phyloP scores from a whole-genome alignment of 2,888 invertebrate species.

The Bimastos eiseni region DNA sequence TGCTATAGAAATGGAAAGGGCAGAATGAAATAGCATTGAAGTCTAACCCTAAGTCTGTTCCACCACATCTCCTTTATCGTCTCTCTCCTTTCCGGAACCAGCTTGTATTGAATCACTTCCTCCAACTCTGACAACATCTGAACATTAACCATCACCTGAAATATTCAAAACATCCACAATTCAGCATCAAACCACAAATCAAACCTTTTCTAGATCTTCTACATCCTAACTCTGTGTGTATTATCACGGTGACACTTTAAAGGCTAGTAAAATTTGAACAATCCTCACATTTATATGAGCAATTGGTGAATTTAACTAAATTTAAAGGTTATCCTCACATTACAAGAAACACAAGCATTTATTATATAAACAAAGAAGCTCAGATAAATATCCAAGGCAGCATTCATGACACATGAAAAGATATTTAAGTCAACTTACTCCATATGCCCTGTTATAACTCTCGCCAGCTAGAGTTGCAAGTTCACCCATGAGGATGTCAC shows the following conservation, averaged over 20 bases:
- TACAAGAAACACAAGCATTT: neutral
- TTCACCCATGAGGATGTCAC: constrained; percentile 92
- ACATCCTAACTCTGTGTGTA: neutral
- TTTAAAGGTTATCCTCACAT: neutral
- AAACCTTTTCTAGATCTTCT: neutral
- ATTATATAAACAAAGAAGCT: neutral
- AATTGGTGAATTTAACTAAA: neutral
- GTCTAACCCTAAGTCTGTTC: constrained; percentile 76
- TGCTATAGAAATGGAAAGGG: neutral
- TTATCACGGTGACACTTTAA: too few relatives aligned
- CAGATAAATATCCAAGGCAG: neutral
- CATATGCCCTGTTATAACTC: constrained; percentile 61
- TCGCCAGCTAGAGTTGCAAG: constrained; percentile 79
- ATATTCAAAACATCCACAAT: neutral
- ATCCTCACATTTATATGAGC: neutral
- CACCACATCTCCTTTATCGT: constrained; percentile 74
- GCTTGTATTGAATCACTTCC: constrained; percentile 93
- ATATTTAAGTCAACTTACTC: constrained; percentile 47
- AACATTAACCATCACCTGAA: constrained; percentile 80
- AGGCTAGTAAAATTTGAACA: neutral
- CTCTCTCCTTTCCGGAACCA: constrained; percentile 83
- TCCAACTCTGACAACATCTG: constrained; percentile 96
- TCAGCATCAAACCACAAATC: neutral
- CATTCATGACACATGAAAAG: neutral
- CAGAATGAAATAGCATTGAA: neutral